A percentile compares a stretch with the other conserved stretches of the same genome.
Conservation (phyloP, 2,888 invertebrate species). For the Trilocha varians region DNA sequence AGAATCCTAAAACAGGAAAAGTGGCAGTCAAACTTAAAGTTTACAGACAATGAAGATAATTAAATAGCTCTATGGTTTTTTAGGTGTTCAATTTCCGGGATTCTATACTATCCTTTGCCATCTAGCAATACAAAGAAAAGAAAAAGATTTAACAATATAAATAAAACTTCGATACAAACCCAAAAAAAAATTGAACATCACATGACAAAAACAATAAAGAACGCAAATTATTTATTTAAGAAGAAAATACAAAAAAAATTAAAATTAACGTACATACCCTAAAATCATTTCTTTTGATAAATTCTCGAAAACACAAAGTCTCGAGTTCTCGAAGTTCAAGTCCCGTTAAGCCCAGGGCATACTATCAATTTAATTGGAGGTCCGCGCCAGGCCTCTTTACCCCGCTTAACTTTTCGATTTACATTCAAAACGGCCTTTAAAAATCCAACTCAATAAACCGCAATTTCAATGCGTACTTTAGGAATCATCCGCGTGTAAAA, state of each 20-base stretch:
- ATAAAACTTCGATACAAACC: too few species aligned
- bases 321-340: slow-evolving; percentile 1
- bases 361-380: slow-evolving; percentile 70
- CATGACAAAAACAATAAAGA: too few species aligned
- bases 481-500: slow-evolving; percentile 52
- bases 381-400: slow-evolving; percentile 61
- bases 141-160: too few species aligned
- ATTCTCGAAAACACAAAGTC: slow-evolving; percentile 2
- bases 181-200: too few species aligned
- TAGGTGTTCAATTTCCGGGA: too few species aligned
- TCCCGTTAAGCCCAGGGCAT: neutral
- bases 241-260: neutral
- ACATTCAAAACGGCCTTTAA: slow-evolving; percentile 71
- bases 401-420: slow-evolving; percentile 71
- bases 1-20: too few species aligned
- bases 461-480: slow-evolving; percentile 56
- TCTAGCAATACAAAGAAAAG: too few species aligned
- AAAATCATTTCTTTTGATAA: neutral
- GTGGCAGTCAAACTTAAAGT: too few species aligned
- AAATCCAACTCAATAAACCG: slow-evolving; percentile 67
- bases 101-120: too few species aligned
- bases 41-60: too few species aligned
- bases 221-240: too few species aligned
- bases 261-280: neutral
- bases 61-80: too few species aligned